Base-by-base conservation (phyloP, 2,797 vertebrate species). In the Oreochromis mossambicus region DNA sequence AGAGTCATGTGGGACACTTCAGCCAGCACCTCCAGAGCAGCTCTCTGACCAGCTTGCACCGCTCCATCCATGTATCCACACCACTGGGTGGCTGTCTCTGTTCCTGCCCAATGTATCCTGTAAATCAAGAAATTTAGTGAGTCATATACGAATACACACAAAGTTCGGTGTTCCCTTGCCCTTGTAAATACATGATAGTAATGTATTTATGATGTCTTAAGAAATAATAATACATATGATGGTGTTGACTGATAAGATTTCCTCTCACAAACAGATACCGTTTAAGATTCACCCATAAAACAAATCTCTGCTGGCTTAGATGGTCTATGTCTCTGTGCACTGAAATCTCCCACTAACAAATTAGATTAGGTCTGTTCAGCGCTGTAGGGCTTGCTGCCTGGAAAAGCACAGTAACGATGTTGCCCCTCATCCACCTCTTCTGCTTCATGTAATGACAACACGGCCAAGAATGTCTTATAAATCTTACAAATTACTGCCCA, bases 31-130 rank as follows among this genome's bases (percentile, higher is more conserved):
- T 97, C 96, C 78, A 96, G 86, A 38, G 96, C 95, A 3, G 94
- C 96, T 78, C 96, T 91, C 34, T 94, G 93, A 15, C 96, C 96
- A 0, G 96, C 85, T 83, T 97, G 96, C 51, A 96, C 83, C 0
- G 96, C 96, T 1, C 96, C 96, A 3, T 93, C 95, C 92, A 96
- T 94, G 89, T 96, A 97, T 1, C 96, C 96, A 14, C 96, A 96
- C 96, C 96, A 97, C 24, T 84, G 91, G 8, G 95, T 96, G 48
- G 95, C 96, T 3, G 96, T 97, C 86, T 97, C 96, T 2, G 96
- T 96, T 43, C 96, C 96, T 3, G 95, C 95, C 96, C 96, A 97
- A 38, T 95, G 90, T 77, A 96, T 95, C 94, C 96, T 97, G 90
- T 6, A 81, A 83, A 78, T 36, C 6, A 77, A 63, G 34, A 70